phyloP scores from a whole-genome alignment of 1,140 invertebrate genomes.

The Daktulosphaira vitifoliae region DNA sequence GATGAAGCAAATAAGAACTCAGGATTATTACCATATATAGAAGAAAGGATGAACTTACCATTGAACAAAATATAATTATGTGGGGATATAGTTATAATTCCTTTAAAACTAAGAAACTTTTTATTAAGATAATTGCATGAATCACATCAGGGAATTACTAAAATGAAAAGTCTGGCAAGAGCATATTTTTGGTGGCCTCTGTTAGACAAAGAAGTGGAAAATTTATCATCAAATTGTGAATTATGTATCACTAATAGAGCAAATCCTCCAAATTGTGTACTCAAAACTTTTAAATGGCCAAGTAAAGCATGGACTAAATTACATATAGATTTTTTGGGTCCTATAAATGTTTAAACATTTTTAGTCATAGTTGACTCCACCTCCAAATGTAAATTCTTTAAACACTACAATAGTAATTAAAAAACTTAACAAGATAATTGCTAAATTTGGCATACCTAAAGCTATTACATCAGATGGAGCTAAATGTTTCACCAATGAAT shows the following conservation, averaged over 20 bases:
- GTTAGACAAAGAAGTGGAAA: slow-evolving; percentile 35
- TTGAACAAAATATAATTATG: slow-evolving; percentile 5
- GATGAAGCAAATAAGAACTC: background rate
- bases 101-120: background rate
- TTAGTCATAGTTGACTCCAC: too few relatives aligned
- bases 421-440: background rate
- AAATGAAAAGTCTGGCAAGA: slow-evolving; percentile 37
- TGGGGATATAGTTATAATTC: slow-evolving; percentile 33
- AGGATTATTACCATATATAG: background rate
- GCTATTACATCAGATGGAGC: background rate
- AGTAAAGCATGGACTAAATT: too few relatives aligned
- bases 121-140: slow-evolving; percentile 9
- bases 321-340: slow-evolving; percentile 41
- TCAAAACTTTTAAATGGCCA: too few relatives aligned
- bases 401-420: background rate
- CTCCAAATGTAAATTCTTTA: slow-evolving; percentile 1
- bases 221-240: slow-evolving; percentile 8
- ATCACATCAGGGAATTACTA: slow-evolving; percentile 25
- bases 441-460: slow-evolving; percentile 1
- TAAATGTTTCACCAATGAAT: background rate
- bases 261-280: too few relatives aligned
- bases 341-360: slow-evolving; percentile 8
- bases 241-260: background rate
- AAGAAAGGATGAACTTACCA: background rate
- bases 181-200: too few relatives aligned